Evolutionary conservation across 2,888 invertebrate species (phyloP), one percentile per base, ranked within the genome.

Genomic region (Flexamia atlantica): DNA sequence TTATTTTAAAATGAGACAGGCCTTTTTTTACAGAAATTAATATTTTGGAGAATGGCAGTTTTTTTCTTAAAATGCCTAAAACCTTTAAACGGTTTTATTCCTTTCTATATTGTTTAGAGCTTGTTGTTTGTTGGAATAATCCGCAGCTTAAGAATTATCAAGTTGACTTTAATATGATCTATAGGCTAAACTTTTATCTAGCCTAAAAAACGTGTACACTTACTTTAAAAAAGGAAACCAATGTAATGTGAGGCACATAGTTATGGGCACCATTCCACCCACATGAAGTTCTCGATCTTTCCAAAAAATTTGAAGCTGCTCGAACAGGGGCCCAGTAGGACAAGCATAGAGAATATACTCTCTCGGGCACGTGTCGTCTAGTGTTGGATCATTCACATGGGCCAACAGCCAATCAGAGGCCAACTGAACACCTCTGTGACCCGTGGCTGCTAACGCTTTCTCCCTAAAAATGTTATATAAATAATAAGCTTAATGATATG

Each of bases 181-280:
- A n/a, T n/a, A n/a, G n/a, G n/a, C n/a, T n/a, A n/a, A n/a, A n/a
- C n/a, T n/a, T n/a, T n/a, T n/a, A n/a, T n/a, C n/a, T n/a, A n/a
- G n/a, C n/a, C n/a, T n/a, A n/a, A n/a, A n/a, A n/a, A n/a, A n/a
- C n/a, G n/a, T n/a, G n/a, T n/a, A 53, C 5, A 64, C 64, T 64
- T 92, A 96, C 96, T 92, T 96, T 95, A 88, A 98, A 98, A 90
- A 97, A 97, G 17, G 97, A 95, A 83, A 97, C 96, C 82, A 98
- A 91, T 9, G 97, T 98, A 86, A 98, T 95, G 89, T 98, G 98
- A 0, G 97, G 97, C 84, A 96, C 94, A 90, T 95, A 97, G 89
- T 97, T 96, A 88, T 97, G 97, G 0, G 97, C 97, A 28, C 97
- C 96, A 91, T 97, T 98, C 96, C 97, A 97, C 7, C 96, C 96